Evolutionary conservation across 2,888 invertebrate species (phyloP), one percentile per base, ranked within the genome.

Genomic region (Teleogryllus oceanicus): DNA sequence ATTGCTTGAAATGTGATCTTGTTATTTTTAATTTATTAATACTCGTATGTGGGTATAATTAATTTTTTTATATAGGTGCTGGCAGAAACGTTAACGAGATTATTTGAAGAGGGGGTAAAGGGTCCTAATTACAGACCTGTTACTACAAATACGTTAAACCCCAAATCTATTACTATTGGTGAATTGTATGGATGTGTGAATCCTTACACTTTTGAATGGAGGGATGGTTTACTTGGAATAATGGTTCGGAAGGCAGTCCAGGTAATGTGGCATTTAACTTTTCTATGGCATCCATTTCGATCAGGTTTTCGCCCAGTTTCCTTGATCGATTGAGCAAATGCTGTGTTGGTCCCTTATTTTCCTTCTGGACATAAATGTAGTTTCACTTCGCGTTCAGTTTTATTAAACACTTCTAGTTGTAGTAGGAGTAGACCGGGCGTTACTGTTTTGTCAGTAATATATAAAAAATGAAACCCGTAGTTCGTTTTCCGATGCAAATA

Each of bases 121-220:
- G 91, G 92, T 49, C 88, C 89, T 0, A 90, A 92, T 84, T 94
- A 92, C 85, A 91, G 92, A 83, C 90, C 90, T 0, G 96, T 96
- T 0, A 91, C 91, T 83, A 93, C 92, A 80, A 94, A 93, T 85
- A 91, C 93, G 2, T 90, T 97, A 88, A 97, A 97, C 86, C 97
- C 97, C 0, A 97, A 97, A 87, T 94, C 96, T 51, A 91, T 97
- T 16, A 92, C 92, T 0, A 93, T 96, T 85, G 96, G 96, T 21
- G 96, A 97, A 87, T 87, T 97, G 18, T 97, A 96, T 84, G 97
- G 97, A 0, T 95, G 94, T 86, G 92, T 96, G 0, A 94, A 96
- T 87, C 88, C 92, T 16, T 90, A 93, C 83, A 96, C 96, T 0
- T 88, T 96, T 83, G 97, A 97, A 87, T 97, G 97, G 97, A 92